Evolutionary conservation across 2,888 invertebrate genomes (phyloP).

Genomic region (Dicycla oo): DNA sequence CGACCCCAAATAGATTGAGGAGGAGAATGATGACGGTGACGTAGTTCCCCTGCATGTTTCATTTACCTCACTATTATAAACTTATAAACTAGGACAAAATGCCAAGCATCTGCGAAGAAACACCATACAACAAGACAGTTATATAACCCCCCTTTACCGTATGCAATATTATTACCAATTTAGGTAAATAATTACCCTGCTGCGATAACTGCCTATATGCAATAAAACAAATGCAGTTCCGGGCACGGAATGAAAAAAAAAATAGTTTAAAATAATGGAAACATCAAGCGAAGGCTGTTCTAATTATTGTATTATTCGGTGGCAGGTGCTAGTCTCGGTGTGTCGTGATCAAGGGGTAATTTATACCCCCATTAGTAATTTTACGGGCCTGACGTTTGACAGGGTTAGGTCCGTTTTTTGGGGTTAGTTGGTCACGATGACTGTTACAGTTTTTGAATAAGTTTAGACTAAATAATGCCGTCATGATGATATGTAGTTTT

Average conservation of each 20-base stretch:
- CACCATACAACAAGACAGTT: constrained; percentile 15
- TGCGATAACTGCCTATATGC: constrained; percentile 47
- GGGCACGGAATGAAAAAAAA: constrained; percentile 59
- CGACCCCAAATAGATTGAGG: too few species aligned
- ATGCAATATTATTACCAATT: constrained; percentile 50
- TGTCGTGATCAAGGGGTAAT: constrained; percentile 73
- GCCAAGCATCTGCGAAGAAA: constrained; percentile 28
- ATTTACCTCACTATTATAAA: neutral
- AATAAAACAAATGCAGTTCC: constrained; percentile 70
- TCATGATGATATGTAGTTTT: constrained; percentile 29
- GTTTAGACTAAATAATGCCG: constrained; percentile 32
- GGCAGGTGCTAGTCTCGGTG: constrained; percentile 77
- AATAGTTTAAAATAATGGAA: constrained; percentile 67
- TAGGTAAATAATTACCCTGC: constrained; percentile 57
- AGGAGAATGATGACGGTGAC: too few species aligned
- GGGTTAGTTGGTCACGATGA: constrained; percentile 61
- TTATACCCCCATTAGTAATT: constrained; percentile 83
- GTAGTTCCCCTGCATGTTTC: neutral
- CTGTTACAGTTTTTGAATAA: constrained; percentile 53
- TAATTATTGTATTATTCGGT: constrained; percentile 74
- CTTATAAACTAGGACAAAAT: constrained; percentile 2
- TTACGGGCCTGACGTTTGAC: constrained; percentile 74
- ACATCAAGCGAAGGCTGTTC: constrained; percentile 57
- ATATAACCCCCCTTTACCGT: constrained; percentile 25
- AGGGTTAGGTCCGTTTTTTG: constrained; percentile 67